Percentiles rank a stretch among this genome's conserved stretches.
These are phyloP conservation scores for Aplidium turbinatum DNA, from an alignment of 23 tunicate genomes.

Conservation along the genomic window DNA sequence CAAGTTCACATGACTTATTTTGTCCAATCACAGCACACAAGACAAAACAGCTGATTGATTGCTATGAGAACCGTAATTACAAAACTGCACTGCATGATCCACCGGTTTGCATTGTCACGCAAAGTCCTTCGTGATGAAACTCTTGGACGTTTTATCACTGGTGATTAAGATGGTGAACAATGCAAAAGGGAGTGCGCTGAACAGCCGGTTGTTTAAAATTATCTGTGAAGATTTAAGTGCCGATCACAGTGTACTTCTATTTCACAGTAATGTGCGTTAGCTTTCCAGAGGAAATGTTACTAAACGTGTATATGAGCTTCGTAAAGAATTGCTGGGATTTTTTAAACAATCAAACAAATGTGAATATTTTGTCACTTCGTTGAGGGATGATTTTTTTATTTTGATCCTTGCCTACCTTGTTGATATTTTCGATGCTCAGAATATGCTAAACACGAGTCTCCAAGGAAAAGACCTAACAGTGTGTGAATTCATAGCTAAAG, in stretches of 20 bases:
- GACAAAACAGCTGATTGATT: too few relatives aligned
- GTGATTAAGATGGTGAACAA: slow-evolving; percentile 20
- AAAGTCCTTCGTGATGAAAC: slow-evolving; percentile 19
- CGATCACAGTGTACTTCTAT: slow-evolving; percentile 16
- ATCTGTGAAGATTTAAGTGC: slow-evolving; percentile 14
- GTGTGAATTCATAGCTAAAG: slow-evolving; percentile 29
- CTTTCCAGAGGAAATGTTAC: slow-evolving; percentile 1
- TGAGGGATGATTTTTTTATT: slow-evolving; percentile 28
- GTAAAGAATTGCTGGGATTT: slow-evolving; percentile 19
- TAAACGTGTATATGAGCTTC: slow-evolving; percentile 15
- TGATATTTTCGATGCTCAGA: slow-evolving; percentile 31
- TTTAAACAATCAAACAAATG: slow-evolving; percentile 1
- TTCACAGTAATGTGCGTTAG: slow-evolving; percentile 12
- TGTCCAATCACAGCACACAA: too few relatives aligned
- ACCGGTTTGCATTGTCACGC: slow-evolving; percentile 27
- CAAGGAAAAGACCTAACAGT: slow-evolving; percentile 21
- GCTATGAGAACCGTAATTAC: too few relatives aligned
- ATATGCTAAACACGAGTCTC: slow-evolving; percentile 21
- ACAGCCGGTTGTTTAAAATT: slow-evolving; percentile 2
- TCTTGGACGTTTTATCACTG: background rate
- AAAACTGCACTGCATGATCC: too few relatives aligned
- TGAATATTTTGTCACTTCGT: slow-evolving; percentile 18
- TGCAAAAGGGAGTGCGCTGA: slow-evolving; percentile 22
- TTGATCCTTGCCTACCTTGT: slow-evolving; percentile 31
- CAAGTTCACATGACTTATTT: too few relatives aligned